These are phyloP conservation scores for Meta bourneti DNA, from an alignment of 2,888 invertebrate species.

Conservation along the genomic window DNA sequence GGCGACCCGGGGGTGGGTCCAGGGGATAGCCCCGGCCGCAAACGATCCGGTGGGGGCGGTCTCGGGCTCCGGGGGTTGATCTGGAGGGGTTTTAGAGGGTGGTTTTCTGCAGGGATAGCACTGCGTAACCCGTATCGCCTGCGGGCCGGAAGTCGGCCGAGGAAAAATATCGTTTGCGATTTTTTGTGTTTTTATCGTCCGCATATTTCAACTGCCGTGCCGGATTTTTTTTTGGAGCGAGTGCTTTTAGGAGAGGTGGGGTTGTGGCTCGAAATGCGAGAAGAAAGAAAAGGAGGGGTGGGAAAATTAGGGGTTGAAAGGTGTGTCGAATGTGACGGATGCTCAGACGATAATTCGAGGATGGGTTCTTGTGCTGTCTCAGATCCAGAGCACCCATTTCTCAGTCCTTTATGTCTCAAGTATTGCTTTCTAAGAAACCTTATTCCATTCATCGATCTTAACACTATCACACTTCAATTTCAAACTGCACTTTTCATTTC, in stretches of 20 bases:
- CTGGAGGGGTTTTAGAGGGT: constrained; percentile 3
- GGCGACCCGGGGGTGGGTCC: background rate
- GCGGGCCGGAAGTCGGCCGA: constrained; percentile 67
- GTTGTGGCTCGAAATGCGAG: constrained; percentile 20
- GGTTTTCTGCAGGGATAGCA: constrained; percentile 10
- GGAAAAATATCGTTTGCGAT: constrained; percentile 35
- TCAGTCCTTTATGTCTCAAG: background rate
- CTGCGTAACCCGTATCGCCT: constrained; percentile 25
- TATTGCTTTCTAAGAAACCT: background rate
- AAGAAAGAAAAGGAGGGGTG: too few relatives aligned
- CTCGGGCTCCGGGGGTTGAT: background rate
- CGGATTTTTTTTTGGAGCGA: constrained; percentile 3
- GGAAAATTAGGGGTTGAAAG: constrained; percentile 32
- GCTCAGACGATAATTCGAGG: constrained; percentile 28
- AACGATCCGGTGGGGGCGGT: constrained; percentile 15
- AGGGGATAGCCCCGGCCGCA: background rate
- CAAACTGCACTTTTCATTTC: too few relatives aligned
- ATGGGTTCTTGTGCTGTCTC: background rate
- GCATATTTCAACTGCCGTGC: constrained; percentile 50
- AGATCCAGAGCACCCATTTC: background rate
- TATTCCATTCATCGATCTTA: background rate
- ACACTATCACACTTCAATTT: background rate
- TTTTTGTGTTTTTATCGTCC: constrained; percentile 35
- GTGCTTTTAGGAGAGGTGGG: constrained; percentile 43
- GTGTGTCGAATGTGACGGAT: constrained; percentile 61